Percentiles rank a stretch among this genome's conserved stretches.
Conservation (phyloP, 2,797 vertebrate genomes). For the Neosilurus mollespiculum region DNA sequence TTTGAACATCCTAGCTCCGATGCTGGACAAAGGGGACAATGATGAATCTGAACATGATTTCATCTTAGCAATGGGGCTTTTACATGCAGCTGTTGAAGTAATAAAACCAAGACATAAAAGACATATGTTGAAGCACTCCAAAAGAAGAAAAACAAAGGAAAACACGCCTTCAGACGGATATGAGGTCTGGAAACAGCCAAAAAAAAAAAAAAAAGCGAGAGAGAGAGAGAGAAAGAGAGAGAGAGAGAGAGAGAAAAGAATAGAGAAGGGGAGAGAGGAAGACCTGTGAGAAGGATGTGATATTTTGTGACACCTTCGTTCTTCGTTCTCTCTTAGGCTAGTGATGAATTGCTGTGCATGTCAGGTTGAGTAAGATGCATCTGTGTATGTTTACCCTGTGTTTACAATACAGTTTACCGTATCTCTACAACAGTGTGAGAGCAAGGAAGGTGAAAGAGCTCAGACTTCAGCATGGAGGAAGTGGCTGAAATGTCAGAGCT, state of each 20-base stretch:
- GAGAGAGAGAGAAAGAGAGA: not conserved
- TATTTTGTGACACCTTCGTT: slow-evolving; percentile 28
- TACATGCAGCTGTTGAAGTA: slow-evolving; percentile 48
- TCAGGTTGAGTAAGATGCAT: not conserved
- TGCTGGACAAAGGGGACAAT: not conserved
- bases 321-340: not conserved
- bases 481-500: slow-evolving; percentile 33
- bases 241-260: not conserved
- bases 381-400: not conserved
- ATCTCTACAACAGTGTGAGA: not conserved
- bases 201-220: not conserved
- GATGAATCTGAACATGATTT: slow-evolving; percentile 12
- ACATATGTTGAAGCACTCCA: slow-evolving; percentile 49
- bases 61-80: slow-evolving; percentile 16
- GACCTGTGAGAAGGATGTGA: not conserved
- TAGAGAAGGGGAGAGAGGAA: not conserved
- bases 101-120: slow-evolving; percentile 42
- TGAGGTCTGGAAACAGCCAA: slow-evolving; percentile 15
- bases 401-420: too few species aligned
- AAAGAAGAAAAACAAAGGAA: slow-evolving; percentile 42
- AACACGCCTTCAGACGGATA: slow-evolving; percentile 32
- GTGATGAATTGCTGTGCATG: not conserved
- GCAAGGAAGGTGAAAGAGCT: slow-evolving; percentile 11
- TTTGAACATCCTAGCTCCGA: not conserved
- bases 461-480: slow-evolving; percentile 16